A percentile compares a stretch with the other conserved stretches of the same genome.
These are phyloP conservation scores for Falco columbarius DNA, from an alignment of 2,797 vertebrate species.

Conservation along the genomic window DNA sequence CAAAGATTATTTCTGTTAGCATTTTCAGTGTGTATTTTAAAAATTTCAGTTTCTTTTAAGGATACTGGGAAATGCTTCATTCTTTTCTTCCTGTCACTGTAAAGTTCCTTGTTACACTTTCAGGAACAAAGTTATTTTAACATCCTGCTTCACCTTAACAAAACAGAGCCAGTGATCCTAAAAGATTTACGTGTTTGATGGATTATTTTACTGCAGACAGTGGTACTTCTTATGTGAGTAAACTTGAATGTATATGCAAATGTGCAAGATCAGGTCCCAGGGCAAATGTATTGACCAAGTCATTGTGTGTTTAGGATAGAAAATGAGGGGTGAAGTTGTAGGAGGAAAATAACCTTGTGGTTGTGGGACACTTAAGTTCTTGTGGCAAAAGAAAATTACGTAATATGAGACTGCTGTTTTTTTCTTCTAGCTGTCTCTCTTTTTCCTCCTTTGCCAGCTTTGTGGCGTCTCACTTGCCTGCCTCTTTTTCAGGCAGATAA, in stretches of 20 bases:
- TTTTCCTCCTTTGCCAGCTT: not conserved
- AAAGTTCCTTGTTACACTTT: not conserved
- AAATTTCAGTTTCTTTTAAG: not conserved
- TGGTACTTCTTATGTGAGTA: not conserved
- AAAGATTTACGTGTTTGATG: not conserved
- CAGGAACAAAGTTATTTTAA: not conserved
- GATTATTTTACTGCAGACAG: not conserved
- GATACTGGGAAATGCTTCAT: not conserved
- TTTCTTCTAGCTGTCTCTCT: not conserved
- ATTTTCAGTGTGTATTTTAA: not conserved
- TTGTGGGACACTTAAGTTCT: not conserved
- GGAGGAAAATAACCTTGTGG: not conserved
- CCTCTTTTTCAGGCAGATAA: not conserved
- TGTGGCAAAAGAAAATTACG: not conserved
- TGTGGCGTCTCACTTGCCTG: not conserved
- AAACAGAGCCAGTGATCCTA: not conserved
- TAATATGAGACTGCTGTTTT: not conserved
- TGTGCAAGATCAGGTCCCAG: not conserved
- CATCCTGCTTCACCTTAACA: not conserved
- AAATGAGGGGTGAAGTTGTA: not conserved
- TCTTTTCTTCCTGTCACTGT: not conserved
- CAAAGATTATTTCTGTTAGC: not conserved
- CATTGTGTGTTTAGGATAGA: not conserved
- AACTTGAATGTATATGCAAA: not conserved
- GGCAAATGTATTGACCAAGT: not conserved